Evolutionary conservation across 2,888 invertebrate species (phyloP), one percentile per base, ranked within the genome.

Genomic region (Drosophila mimetica): DNA sequence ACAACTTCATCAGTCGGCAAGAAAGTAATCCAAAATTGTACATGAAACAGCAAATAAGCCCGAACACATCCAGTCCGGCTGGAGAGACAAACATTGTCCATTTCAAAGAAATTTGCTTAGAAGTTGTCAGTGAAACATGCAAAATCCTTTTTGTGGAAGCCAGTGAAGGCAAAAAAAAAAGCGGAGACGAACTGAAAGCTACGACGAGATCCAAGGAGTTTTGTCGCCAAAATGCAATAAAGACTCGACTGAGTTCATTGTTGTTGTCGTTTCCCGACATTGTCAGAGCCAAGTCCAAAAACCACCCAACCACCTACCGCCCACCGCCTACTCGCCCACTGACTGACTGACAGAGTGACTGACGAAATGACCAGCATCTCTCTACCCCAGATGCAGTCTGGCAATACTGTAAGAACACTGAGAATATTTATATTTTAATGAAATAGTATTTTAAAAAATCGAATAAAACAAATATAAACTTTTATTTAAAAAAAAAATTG

Each of bases 161-260:
- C 39, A 34, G 39, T 13, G 39, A 13, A 42, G 28, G 37, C 18
- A 41, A 64, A 39, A 54, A 59, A 63, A 50, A 54, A 59, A 63
- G 47, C 42, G 41, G 25, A 63, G 66, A 81, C 61, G 60, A 46
- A 61, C 63, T 46, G 60, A 72, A 50, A 64, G 48, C 46, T 52
- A 51, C 57, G 58, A 58, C 42, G 36, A 72, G 51, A 69, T 59
- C 63, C 69, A 75, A 75, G 58, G 70, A 80, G 78, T 65, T 83
- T 37, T 76, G 88, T 84, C 88, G 80, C 80, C 86, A 71, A 77
- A 80, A 83, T 74, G 86, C 80, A 79, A 88, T 80, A 79, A 83
- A 86, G 66, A 77, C 75, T 66, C 64, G 77, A 54, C 74, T 61
- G 55, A 44, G 57, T 51, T 42, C 57, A 59, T 71, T 57, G 75